Evolutionary conservation across 2,113 vertebrate genomes (phyloP).

Genomic region (Cyrtonyx montezumae): DNA sequence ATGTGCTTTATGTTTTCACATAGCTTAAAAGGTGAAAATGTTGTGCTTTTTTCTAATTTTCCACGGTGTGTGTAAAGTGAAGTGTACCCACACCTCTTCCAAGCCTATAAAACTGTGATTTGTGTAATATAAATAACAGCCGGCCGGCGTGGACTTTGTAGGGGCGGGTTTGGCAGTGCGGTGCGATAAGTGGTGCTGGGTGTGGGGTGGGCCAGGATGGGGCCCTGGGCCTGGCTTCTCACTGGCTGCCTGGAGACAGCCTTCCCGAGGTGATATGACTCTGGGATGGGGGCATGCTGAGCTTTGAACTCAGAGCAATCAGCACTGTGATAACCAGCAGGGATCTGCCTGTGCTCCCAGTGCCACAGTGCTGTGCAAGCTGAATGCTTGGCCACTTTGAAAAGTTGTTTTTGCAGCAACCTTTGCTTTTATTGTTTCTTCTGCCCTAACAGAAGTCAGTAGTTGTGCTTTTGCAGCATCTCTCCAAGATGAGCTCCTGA

Average conservation of each 20-base stretch:
- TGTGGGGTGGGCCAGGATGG: not conserved
- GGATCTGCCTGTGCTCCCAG: not conserved
- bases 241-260: not conserved
- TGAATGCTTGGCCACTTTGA: not conserved
- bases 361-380: rapidly evolving
- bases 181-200: not conserved
- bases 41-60: not conserved
- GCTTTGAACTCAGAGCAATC: not conserved
- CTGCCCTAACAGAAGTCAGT: not conserved
- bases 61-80: not conserved
- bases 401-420: not conserved
- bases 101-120: not conserved
- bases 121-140: not conserved
- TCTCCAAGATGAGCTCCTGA: not conserved
- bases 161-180: not conserved
- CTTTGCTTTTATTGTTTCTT: not conserved
- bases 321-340: not conserved
- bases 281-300: not conserved
- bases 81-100: not conserved
- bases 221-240: not conserved
- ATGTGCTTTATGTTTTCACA: not conserved
- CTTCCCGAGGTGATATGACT: not conserved
- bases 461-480: not conserved
- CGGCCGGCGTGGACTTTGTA: not conserved
- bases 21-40: rapidly evolving